Percentiles rank a stretch among this genome's conserved stretches.
Evolutionary conservation across 1,140 invertebrate genomes (phyloP).

Genomic region (Brachionus paranguensis): DNA sequence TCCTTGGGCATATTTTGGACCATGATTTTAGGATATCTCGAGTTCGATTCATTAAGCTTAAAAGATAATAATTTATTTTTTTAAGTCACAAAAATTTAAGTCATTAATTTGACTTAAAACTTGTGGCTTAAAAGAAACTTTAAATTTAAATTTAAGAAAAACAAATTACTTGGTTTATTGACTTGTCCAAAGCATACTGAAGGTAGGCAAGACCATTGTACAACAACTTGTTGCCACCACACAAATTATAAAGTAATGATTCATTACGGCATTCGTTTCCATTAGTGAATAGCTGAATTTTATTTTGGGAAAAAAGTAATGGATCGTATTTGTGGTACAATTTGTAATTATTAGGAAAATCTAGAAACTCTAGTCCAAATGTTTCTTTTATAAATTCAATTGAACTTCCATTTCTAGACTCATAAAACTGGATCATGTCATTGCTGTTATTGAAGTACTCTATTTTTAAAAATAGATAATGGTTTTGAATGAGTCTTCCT

Average conservation of each 20-base stretch:
- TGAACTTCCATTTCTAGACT: neutral
- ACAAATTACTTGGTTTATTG: neutral
- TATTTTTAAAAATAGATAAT: neutral
- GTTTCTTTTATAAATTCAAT: neutral
- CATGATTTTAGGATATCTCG: neutral
- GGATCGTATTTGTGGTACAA: neutral
- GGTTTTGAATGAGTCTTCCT: neutral
- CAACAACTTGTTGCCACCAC: neutral
- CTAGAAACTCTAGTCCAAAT: slow-evolving; percentile 13
- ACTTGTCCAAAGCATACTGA: neutral
- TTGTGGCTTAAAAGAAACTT: neutral
- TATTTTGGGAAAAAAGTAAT: neutral
- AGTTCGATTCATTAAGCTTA: neutral
- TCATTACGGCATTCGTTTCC: neutral
- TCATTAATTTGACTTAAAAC: neutral
- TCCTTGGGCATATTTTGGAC: slow-evolving; percentile 29
- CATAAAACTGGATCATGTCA: neutral
- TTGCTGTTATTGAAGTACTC: neutral
- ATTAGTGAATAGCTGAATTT: neutral
- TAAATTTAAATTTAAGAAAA: neutral
- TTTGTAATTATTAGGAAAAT: slow-evolving; percentile 3
- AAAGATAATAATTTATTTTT: neutral
- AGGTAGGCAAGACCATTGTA: neutral
- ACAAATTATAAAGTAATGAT: neutral
- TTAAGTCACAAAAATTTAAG: neutral